A percentile compares a stretch with the other conserved stretches of the same genome.
These are phyloP conservation scores for Leptura quadrifasciata DNA, from an alignment of 2,888 invertebrate genomes.

Conservation along the genomic window DNA sequence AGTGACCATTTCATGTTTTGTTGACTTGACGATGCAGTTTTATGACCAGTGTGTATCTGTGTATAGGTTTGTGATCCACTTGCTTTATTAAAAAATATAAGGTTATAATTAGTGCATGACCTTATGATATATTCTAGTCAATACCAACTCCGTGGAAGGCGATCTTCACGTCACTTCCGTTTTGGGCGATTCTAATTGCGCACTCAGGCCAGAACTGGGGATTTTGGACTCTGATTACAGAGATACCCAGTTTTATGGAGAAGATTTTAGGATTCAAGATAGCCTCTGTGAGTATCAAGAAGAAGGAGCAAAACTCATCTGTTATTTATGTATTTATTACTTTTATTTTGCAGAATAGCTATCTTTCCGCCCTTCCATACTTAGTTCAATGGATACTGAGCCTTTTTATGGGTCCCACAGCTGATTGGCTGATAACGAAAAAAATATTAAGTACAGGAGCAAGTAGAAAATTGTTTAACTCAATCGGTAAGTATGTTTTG, in stretches of 20 bases:
- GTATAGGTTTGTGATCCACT: too few species aligned
- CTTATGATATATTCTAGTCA: neutral
- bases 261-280: slow-evolving; percentile 83
- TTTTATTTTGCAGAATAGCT: slow-evolving; percentile 76
- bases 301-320: neutral
- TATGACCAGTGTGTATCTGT: too few species aligned
- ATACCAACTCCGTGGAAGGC: slow-evolving; percentile 83
- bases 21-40: too few species aligned
- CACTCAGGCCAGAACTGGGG: slow-evolving; percentile 88
- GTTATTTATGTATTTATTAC: slow-evolving; percentile 11
- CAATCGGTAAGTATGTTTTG: slow-evolving; percentile 56
- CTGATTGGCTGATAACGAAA: slow-evolving; percentile 78
- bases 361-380: slow-evolving; percentile 84
- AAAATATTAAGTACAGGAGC: slow-evolving; percentile 68
- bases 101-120: too few species aligned
- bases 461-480: slow-evolving; percentile 81
- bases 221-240: slow-evolving; percentile 88
- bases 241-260: slow-evolving; percentile 88
- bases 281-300: slow-evolving; percentile 76
- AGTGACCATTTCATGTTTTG: too few species aligned
- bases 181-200: slow-evolving; percentile 83
- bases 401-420: slow-evolving; percentile 81
- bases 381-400: slow-evolving; percentile 83
- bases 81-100: too few species aligned
- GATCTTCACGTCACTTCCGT: slow-evolving; percentile 84